Evolutionary conservation across 2,888 invertebrate species (phyloP), one percentile per base, ranked within the genome.

Genomic region (Empis stercorea): DNA sequence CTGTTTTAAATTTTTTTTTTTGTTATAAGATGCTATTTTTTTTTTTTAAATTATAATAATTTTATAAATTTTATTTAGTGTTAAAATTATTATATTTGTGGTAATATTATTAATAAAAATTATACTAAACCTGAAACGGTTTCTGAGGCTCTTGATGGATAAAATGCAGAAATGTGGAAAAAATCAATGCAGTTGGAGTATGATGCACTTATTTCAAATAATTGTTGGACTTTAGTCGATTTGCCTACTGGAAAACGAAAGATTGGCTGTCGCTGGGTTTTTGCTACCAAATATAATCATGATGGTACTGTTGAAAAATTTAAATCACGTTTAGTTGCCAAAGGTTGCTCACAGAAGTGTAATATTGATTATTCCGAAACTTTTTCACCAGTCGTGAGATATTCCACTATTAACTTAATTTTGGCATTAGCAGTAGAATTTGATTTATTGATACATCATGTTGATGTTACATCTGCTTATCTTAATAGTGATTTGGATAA

Each of bases 401-500:
- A 52, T 34, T 45, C 48, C 2, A 54, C 52, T 6, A 55, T 57
- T 13, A 40, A 54, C 7, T 40, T 53, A 38, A 14, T 57, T 2
- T 46, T 56, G 14, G 57, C 54, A 1, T 27, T 57, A 20, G 52
- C 56, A 1, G 52, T 49, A 2, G 53, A 59, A 42, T 43, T 51
- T n/a, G 44, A 48, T 1, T 30, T 55, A 30, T 32, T 52, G 13
- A 11, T 57, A 2, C 52, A 57, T 15, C 55, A 56, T 15, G 52
- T 56, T 49, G 53, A 56, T 41, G 51, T 54, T 6, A 50, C 53
- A 3, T 43, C 55, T 3, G 56, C 56, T 3, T 57, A 55, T 27
- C 39, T 56, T 7, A 54, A 57, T 23, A 38, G 43, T 13, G 10
- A 43, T 11, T 43, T 58, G 11, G n/a, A 50, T n/a, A 53, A 57